Evolutionary conservation across 2,888 invertebrate species (phyloP), one percentile per base, ranked within the genome.

Genomic region (Epistrophe grossulariae): DNA sequence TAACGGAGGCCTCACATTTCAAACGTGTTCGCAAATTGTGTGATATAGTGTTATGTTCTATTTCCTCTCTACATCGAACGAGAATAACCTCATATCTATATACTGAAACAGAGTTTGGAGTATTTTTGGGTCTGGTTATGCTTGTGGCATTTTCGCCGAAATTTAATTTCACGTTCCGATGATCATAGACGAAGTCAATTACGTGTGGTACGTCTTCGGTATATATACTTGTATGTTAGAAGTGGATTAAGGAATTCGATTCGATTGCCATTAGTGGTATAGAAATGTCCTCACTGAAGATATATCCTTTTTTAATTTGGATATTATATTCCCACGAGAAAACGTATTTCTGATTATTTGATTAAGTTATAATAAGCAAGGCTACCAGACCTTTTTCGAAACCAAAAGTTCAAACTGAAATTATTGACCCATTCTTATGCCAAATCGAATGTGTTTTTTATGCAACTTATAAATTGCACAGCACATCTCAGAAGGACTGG

Each of bases 131-230:
- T 80, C 40, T 71, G 59, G 40, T 31, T 50, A 19, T 48, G 57
- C 64, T 73, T 73, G 73, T 64, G 70, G 57, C 68, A 72, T 68
- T 84, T 72, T 38, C 57, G 72, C 38, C 74, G 71, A 31, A 83
- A 87, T 79, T 87, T 79, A 83, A 83, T 87, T 87, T 87, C 83
- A 83, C 76, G 82, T 71, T 79, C 59, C 82, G 79, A 17, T 82
- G 66, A 76, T 55, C 76, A 79, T 79, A 87, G 87, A 74, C 74
- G 57, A 66, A 72, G 72, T 76, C 76, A 83, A 79, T 83, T 87
- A 76, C 43, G 40, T 40, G 59, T 24, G 57, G 31, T 38, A 24
- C 6, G 10, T 24, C 6, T 38, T 40, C 4, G 13, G 2, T 4
- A 40, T 13, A 13, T 13, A 2, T 7, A 5, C n/a, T 17, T 31